phyloP scores from a whole-genome alignment of 2,113 vertebrate genomes.

The Chionodraco myersi region DNA sequence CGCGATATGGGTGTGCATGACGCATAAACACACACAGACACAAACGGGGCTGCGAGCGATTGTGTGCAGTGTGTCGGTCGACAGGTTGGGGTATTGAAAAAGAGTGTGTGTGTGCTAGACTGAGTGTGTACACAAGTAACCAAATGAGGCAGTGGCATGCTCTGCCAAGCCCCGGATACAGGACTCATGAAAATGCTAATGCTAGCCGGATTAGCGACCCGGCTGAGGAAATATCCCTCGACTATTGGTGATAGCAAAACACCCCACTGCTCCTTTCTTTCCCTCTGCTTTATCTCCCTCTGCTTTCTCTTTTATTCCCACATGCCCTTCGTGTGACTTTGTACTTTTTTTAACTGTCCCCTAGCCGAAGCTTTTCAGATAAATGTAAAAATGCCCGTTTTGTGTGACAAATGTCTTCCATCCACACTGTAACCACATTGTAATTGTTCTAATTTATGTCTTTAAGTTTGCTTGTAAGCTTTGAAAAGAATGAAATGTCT shows the following conservation, averaged over 20 bases:
- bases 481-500: too few species aligned
- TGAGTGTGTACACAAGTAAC: constrained; percentile 59
- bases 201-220: constrained; percentile 76
- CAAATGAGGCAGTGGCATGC: constrained; percentile 82
- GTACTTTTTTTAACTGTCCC: background rate
- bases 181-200: constrained; percentile 86
- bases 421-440: background rate
- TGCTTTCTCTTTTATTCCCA: constrained; percentile 37
- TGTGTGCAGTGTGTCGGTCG: constrained; percentile 38
- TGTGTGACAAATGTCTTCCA: background rate
- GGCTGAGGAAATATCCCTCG: constrained; percentile 68
- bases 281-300: constrained; percentile 28
- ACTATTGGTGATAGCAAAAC: constrained; percentile 71
- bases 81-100: constrained; percentile 51
- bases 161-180: constrained; percentile 78
- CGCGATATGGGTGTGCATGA: constrained; percentile 54
- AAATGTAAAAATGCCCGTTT: background rate
- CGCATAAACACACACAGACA: constrained; percentile 60
- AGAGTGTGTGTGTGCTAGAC: constrained; percentile 11
- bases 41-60: constrained; percentile 35
- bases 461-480: background rate
- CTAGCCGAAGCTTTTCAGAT: background rate
- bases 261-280: constrained; percentile 61
- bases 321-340: constrained; percentile 42
- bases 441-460: background rate